Evolutionary conservation across 2,113 vertebrate species (phyloP).

Genomic region (Dasypus novemcinctus): DNA sequence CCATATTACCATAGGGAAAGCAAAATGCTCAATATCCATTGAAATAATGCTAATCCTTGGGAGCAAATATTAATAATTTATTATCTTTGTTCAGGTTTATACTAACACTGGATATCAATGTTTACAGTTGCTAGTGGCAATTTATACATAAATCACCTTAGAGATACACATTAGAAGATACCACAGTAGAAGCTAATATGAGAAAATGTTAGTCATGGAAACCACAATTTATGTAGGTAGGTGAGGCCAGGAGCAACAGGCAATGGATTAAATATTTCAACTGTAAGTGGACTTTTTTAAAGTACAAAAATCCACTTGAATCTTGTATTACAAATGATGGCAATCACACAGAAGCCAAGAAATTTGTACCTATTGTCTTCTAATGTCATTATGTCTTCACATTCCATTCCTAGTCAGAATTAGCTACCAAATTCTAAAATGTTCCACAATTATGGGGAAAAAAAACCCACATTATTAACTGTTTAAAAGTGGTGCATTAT

Average conservation of each 20-base stretch:
- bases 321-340: background rate
- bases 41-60: slow-evolving; percentile 11
- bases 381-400: background rate
- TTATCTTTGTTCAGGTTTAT: background rate
- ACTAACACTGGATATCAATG: background rate
- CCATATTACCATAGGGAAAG: background rate
- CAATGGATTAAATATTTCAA: background rate
- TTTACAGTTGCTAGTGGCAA: background rate
- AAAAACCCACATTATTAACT: background rate
- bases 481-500: background rate
- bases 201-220: background rate
- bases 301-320: background rate
- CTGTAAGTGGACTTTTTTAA: background rate
- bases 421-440: background rate
- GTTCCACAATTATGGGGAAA: background rate
- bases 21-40: background rate
- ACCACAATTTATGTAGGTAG: background rate
- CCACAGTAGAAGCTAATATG: background rate
- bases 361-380: background rate
- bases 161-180: too few relatives aligned
- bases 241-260: background rate
- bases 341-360: background rate
- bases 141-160: background rate
- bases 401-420: background rate
- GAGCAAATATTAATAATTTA: slow-evolving; percentile 7